Conservation (phyloP, 2,797 vertebrate species). For the Euphonia xanthogaster region DNA sequence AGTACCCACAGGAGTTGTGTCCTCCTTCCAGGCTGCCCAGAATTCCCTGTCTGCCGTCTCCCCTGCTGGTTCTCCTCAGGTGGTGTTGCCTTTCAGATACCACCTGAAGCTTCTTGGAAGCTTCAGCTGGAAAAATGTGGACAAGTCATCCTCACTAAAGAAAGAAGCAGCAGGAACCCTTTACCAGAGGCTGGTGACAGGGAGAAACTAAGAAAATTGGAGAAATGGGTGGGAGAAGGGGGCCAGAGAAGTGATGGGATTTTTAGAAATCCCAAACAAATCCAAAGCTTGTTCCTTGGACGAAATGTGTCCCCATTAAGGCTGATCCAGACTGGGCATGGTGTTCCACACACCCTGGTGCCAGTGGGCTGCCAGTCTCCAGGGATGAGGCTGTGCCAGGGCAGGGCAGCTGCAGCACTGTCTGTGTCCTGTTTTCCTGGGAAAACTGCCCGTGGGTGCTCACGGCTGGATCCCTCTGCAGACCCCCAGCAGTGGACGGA, state of each 20-base stretch:
- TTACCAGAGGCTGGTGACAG: neutral
- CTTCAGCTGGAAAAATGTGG: neutral
- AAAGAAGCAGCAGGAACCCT: neutral
- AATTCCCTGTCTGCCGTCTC: neutral
- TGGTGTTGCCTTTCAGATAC: neutral
- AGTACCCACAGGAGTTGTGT: neutral
- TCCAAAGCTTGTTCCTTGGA: neutral
- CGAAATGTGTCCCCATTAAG: fast-evolving
- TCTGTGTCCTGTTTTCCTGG: neutral
- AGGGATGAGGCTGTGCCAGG: neutral
- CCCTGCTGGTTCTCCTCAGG: neutral
- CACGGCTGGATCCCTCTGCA: conserved; percentile 35
- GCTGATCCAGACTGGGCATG: neutral
- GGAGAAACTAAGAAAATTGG: neutral
- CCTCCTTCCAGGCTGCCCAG: neutral
- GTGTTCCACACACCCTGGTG: neutral
- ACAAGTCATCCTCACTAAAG: neutral
- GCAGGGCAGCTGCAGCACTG: neutral
- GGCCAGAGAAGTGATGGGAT: neutral
- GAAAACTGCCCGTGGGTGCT: neutral
- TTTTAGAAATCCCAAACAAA: neutral
- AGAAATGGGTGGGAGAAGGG: neutral
- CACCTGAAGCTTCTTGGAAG: neutral
- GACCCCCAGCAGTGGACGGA: conserved; percentile 97
- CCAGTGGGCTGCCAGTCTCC: neutral